A percentile compares a stretch with the other conserved stretches of the same genome.
phyloP scores from a whole-genome alignment of 2,888 invertebrate genomes.

The Plebejus argus region DNA sequence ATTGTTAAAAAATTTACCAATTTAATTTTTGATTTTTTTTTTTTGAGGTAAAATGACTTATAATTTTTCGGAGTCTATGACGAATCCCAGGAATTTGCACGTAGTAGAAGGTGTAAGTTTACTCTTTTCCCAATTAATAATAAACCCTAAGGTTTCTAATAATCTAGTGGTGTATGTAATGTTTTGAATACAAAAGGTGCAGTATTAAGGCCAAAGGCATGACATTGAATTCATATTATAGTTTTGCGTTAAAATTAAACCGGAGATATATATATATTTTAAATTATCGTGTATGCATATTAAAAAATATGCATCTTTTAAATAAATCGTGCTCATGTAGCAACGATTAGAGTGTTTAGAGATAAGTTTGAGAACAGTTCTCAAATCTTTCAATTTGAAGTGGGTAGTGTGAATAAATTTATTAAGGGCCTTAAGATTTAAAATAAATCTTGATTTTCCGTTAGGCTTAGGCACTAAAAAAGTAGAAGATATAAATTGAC shows the following conservation, averaged over 20 bases:
- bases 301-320: no score
- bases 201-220: neutral
- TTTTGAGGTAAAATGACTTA: neutral
- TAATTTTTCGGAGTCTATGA: neutral
- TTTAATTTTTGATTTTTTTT: neutral
- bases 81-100: neutral
- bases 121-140: neutral
- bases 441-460: constrained; percentile 20
- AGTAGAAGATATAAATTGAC: neutral
- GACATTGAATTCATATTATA: neutral
- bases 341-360: no score
- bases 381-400: constrained; percentile 2
- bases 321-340: neutral
- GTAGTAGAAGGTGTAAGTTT: neutral
- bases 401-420: constrained; percentile 9
- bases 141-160: neutral
- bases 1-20: neutral
- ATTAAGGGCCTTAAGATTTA: constrained; percentile 11
- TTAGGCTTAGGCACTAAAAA: constrained; percentile 12
- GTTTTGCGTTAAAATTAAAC: neutral
- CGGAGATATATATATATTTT: no score
- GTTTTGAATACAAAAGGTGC: no score
- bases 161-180: neutral
- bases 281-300: no score
- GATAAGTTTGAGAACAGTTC: neutral